Base-by-base conservation (phyloP, 2,797 vertebrate genomes). In the Gallinago stenura region DNA sequence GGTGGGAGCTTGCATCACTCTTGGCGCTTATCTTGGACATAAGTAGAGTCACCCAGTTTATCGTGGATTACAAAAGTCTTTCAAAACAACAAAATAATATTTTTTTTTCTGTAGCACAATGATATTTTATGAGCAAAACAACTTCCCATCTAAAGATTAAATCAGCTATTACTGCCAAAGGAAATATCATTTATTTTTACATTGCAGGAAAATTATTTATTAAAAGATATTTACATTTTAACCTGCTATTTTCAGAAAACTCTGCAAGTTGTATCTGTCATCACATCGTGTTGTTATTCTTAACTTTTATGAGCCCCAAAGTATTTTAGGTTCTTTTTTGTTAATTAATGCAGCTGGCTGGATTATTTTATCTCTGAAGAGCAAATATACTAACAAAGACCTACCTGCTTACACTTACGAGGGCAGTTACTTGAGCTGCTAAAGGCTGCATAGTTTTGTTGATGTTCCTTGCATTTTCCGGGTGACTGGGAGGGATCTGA, bases 1-100 rank as follows among this genome's bases (percentile, higher is more conserved):
- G 78, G 99, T 99, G 83, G 99, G 99, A 6, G 99, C 99, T 14
- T 99, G 99, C 98, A 98, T 99, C 98, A 99, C 99, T 94, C 98
- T 99, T 93, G 99, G 99, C 65, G 99, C 99, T 46, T 99, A 99
- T 97, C 98, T 99, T 7, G 98, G 99, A 88, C 99, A 99, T 97
- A 99, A 99, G 98, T 99, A 98, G 99, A 97, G 96, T 83, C 96
- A 75, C 37, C 81, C 90, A 66, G 70, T 93, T 95, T 75, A 83
- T 94, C 48, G 12, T 92, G 83, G 93, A 97, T 93, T 97, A 97
- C 97, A 97, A 97, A 97, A 95, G 95, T 95, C 95, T 96, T 96
- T 96, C 81, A 72, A 94, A 97, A 97, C 97, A 97, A 90, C 95
- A 95, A 97, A 96, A 97, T 97, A 96, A 96, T 89, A 91, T 95